Evolutionary conservation across 2,113 vertebrate species (phyloP), one percentile per base, ranked within the genome.

Genomic region (Tursiops truncatus): DNA sequence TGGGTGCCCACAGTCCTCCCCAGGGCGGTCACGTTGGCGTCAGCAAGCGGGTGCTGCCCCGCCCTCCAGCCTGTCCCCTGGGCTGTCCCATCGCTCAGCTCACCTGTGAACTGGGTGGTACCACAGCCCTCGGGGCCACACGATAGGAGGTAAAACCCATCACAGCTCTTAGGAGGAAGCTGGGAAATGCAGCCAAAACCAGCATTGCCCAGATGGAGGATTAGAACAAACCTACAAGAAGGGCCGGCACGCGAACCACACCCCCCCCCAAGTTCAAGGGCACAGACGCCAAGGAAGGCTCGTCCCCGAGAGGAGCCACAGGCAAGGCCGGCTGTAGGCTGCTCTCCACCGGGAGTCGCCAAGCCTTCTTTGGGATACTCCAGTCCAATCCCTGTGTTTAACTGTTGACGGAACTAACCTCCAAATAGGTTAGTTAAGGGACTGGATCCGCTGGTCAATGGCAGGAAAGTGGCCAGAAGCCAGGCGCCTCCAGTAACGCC

Each of bases 171-270:
- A 89, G 36, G 38, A 97, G 36, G 44, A 94, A 95, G 53, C 26
- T 87, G 53, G 23, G 28, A 95, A 77, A 84, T 62, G n/a, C 86
- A 36, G 76, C 76, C 77, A 80, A 77, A 67, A 86, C 28, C 71
- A 88, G 84, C 9, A 33, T 18, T 74, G 53, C 80, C 18, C 31
- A 31, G 56, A 26, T 50, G n/a, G 31, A 83, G 47, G 53, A 60
- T 84, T 41, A 92, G 50, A 83, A 68, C 47, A 89, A 93, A 81
- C 63, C 14, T 14, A 33, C 58, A 33, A 74, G 63, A 79, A 53
- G 4, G 68, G 41, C 23, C 58, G 44, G 33, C 31, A 47, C 26
- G 3, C 26, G 5, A 56, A 53, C 26, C 25, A 20, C n/a, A 62
- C 5, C 11, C 36, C 13, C 13, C 1, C 8, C 58, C 12, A 2